Evolutionary conservation across 2,797 vertebrate genomes (phyloP).

Genomic region (Ctenopoma kingsleyae): DNA sequence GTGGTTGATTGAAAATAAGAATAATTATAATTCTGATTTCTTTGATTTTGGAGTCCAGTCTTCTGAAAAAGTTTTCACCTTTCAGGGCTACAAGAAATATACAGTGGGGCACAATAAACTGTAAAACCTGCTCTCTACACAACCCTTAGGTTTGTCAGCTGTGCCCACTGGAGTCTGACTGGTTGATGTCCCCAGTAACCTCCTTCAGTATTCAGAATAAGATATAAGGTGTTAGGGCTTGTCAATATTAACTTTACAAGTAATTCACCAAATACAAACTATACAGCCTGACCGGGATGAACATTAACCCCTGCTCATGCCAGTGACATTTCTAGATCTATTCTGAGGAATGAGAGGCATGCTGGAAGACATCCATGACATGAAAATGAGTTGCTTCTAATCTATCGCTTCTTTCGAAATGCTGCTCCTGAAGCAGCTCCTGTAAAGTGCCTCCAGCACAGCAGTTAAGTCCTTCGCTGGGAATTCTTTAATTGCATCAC

Average conservation of each 20-base stretch:
- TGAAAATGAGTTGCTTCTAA: conserved; percentile 47
- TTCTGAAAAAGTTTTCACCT: no score
- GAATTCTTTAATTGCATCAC: conserved; percentile 78
- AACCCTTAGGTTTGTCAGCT: neutral
- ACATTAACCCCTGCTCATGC: neutral
- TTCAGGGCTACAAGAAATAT: no score
- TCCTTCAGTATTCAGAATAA: neutral
- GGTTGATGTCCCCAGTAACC: no score
- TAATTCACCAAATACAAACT: neutral
- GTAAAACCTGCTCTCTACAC: no score
- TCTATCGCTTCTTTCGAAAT: conserved; percentile 33
- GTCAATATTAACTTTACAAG: no score
- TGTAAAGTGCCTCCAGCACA: conserved; percentile 48
- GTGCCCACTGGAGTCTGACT: neutral
- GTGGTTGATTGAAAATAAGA: no score
- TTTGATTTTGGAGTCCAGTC: no score
- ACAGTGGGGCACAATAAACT: no score
- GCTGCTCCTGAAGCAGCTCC: conserved; percentile 27
- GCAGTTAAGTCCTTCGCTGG: conserved; percentile 48
- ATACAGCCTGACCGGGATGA: neutral
- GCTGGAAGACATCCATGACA: conserved; percentile 30
- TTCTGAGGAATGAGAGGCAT: conserved; percentile 12
- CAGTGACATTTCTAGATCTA: neutral
- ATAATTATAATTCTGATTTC: no score
- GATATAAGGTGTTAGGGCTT: neutral